Base-by-base conservation (phyloP, 2,888 invertebrate species). In the Hypomecis atomaria region DNA sequence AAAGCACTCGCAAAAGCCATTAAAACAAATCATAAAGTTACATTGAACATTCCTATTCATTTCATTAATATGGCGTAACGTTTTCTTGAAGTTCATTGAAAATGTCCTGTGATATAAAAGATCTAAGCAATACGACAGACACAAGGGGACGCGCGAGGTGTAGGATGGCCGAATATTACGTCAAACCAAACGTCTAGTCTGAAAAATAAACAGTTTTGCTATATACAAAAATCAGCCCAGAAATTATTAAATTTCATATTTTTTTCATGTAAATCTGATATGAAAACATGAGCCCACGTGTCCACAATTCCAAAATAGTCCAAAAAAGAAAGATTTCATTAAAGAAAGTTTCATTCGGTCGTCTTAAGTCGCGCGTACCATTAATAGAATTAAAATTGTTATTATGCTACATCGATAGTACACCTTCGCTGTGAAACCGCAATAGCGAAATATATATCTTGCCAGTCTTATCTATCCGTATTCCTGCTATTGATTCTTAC, bases 81-180 rank as follows among this genome's bases (percentile, higher is more conserved):
- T 23, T 11, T 13, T 40, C 23, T 33, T 33, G 50, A 13, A 23
- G 13, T 38, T 42, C 36, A 49, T 49, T 56, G 0, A 13, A 43
- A 49, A 57, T 38, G 34, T 23, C 56, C 56, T 62, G 62, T 62
- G 62, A 62, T 62, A 62, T 6, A 44, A 45, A 52, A 38, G n/a
- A 38, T 60, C 49, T 52, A 62, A 62, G 62, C 62, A 62, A 62
- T 62, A 62, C 13, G 33, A 33, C 55, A 36, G 49, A 55, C 44
- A 56, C 49, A 44, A 8, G 40, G 10, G 10, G 40, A 40, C 23
- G 23, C 23, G 23, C 23, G 23, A 23, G 23, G 23, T 23, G 23
- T 23, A 23, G 23, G 23, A 23, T 23, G 23, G 23, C 23, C 23
- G 23, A 23, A 23, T 23, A 23, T 23, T 3, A 23, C 23, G 23